Evolutionary conservation across 2,797 vertebrate species (phyloP), one percentile per base, ranked within the genome.

Genomic region (Knipowitschia caucasica): DNA sequence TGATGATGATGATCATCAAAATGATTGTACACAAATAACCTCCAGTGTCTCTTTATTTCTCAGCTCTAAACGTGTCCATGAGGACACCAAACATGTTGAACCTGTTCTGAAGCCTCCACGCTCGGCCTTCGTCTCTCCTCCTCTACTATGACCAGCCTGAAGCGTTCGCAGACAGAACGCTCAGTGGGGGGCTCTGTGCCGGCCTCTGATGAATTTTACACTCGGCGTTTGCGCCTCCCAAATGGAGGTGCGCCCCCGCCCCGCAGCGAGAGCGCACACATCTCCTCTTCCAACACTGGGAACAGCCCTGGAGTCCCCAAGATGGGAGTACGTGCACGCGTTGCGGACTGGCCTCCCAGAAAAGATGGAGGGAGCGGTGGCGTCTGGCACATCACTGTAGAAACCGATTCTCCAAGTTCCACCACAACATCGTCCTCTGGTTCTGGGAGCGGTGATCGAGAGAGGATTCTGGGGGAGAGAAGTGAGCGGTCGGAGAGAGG

Each of bases 111-210:
- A 73, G 18, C 61, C 64, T 81, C 56, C 56, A 58, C 53, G 58
- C 65, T 59, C 50, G 60, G 72, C 76, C 85, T 38, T 60, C 69
- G 56, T 69, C 65, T 63, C 56, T 56, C 43, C 78, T 38, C 64
- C 67, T 78, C 75, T 86, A 89, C 72, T 87, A 99, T 99, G 96
- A 98, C 96, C 88, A 99, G 96, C 87, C 88, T 99, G 87, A 99
- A 98, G 87, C 93, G 96, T 82, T 99, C 96, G 31, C 96, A 99
- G 88, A 99, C 96, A 0, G 96, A 99, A 87, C 93, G 96, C 84
- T 93, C 95, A 2, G 92, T 98, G 34, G 95, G 94, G 55, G 85
- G 93, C 52, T 92, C 93, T 0, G 94, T 95, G 68, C 92, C 94
- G 4, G 95, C 97, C 63, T 83, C 91, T 0, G 96, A 99, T 76